Percentiles rank a stretch among this genome's conserved stretches.
Conservation (phyloP, 35 echinoderm and acorn worm species). For the Diadema setosum region DNA sequence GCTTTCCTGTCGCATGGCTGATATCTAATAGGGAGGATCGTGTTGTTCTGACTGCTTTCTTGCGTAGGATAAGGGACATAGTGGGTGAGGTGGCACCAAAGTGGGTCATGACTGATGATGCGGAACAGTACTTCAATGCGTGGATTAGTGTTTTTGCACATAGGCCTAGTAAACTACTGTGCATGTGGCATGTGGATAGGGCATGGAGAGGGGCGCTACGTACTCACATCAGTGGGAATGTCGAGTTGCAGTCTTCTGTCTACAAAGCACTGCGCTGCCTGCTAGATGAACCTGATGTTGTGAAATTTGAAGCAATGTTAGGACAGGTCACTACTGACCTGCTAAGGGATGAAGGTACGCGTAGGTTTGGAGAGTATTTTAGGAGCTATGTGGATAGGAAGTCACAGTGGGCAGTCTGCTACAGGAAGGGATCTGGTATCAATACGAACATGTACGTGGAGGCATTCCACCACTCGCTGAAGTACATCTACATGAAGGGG, state of each 20-base stretch:
- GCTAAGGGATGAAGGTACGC: neutral
- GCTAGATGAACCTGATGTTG: neutral
- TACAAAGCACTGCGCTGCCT: neutral
- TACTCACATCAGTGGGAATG: neutral
- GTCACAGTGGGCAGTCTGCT: neutral
- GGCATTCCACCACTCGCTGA: neutral
- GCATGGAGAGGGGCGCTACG: neutral
- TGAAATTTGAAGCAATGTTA: neutral
- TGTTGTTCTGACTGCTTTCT: neutral
- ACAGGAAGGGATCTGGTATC: neutral
- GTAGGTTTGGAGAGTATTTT: neutral
- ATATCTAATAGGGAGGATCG: constrained; percentile 29
- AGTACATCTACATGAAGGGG: neutral
- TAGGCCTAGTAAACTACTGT: neutral
- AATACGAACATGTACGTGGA: neutral
- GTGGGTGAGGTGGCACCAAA: neutral
- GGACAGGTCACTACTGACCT: neutral
- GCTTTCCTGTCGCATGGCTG: neutral
- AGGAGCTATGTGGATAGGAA: neutral
- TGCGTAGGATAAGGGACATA: neutral
- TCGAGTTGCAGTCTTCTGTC: neutral
- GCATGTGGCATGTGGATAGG: too few relatives aligned
- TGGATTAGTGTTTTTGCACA: neutral
- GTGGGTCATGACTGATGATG: neutral
- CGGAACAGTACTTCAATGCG: neutral